Conservation (phyloP, 2,113 vertebrate genomes). For the Anarhynchus alexandrinus region DNA sequence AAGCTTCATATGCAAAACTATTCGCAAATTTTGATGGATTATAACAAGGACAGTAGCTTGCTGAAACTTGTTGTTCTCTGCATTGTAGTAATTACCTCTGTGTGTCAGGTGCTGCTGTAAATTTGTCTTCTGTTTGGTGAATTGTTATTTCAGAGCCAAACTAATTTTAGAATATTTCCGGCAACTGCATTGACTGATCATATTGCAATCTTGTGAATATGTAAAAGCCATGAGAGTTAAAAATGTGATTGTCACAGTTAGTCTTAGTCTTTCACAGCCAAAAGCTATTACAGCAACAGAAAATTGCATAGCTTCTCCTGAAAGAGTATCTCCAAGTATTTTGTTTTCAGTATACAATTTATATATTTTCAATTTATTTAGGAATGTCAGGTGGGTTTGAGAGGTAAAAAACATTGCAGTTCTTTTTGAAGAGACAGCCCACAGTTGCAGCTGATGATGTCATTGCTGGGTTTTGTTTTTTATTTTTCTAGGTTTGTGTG, state of each 20-base stretch:
- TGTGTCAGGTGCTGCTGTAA: slow-evolving; percentile 44
- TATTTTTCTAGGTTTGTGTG: not conserved
- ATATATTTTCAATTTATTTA: not conserved
- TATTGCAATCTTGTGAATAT: slow-evolving; percentile 34
- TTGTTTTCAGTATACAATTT: not conserved
- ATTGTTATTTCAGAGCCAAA: slow-evolving; percentile 40
- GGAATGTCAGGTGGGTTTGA: not conserved
- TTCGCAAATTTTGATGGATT: not conserved
- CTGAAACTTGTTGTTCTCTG: slow-evolving; percentile 45
- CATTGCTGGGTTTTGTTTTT: not conserved
- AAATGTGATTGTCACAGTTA: slow-evolving; percentile 15
- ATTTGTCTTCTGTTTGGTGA: slow-evolving; percentile 12
- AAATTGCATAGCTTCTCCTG: not conserved
- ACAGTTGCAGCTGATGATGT: slow-evolving; percentile 13
- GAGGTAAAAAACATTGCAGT: not conserved
- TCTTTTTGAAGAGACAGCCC: not conserved
- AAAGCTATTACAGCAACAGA: not conserved
- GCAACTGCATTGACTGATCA: slow-evolving; percentile 20
- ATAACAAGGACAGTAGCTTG: not conserved
- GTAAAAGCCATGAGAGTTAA: slow-evolving; percentile 32
- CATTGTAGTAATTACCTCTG: slow-evolving; percentile 40
- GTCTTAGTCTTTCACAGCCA: not conserved
- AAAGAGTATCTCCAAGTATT: not conserved
- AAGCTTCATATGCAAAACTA: not conserved
- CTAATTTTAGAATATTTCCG: slow-evolving; percentile 31